phyloP scores from a whole-genome alignment of 2,797 vertebrate species.

The Sarcoramphus papa region DNA sequence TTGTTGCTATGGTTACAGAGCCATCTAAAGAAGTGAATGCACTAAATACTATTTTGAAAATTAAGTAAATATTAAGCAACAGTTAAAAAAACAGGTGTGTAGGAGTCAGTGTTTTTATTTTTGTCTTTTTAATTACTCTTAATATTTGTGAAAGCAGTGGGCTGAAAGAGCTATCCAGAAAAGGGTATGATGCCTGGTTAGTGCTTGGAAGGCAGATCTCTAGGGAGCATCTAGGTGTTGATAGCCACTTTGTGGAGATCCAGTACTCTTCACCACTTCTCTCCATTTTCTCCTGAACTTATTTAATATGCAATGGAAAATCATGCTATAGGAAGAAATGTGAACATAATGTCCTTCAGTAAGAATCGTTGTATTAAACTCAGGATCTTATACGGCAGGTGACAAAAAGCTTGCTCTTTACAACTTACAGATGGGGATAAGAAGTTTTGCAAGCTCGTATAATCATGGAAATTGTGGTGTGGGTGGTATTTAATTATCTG shows the following conservation, averaged over 20 bases:
- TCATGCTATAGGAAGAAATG: not conserved
- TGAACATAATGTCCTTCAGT: not conserved
- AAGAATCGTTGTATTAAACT: not conserved
- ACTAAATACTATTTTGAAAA: not conserved
- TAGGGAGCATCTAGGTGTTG: not conserved
- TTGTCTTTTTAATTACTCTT: slow-evolving; percentile 3
- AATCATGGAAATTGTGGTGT: not conserved
- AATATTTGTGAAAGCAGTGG: not conserved
- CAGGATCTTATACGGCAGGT: not conserved
- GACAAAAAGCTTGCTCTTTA: not conserved
- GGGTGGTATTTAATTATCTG: not conserved
- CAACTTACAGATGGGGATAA: not conserved
- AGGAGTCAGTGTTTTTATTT: not conserved
- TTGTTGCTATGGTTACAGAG: slow-evolving; percentile 45
- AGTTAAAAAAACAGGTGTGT: not conserved
- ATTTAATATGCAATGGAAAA: not conserved
- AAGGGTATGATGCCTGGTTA: not conserved
- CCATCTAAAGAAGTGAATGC: not conserved
- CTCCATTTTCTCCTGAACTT: not conserved
- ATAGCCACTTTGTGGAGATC: not conserved
- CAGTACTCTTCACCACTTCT: not conserved
- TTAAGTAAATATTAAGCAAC: slow-evolving; percentile 4
- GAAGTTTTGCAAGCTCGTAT: not conserved
- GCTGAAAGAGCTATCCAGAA: not conserved
- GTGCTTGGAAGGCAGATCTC: not conserved